A percentile compares a stretch with the other conserved stretches of the same genome.
phyloP scores from a whole-genome alignment of 2,797 vertebrate genomes.

The Xenentodon cancila region DNA sequence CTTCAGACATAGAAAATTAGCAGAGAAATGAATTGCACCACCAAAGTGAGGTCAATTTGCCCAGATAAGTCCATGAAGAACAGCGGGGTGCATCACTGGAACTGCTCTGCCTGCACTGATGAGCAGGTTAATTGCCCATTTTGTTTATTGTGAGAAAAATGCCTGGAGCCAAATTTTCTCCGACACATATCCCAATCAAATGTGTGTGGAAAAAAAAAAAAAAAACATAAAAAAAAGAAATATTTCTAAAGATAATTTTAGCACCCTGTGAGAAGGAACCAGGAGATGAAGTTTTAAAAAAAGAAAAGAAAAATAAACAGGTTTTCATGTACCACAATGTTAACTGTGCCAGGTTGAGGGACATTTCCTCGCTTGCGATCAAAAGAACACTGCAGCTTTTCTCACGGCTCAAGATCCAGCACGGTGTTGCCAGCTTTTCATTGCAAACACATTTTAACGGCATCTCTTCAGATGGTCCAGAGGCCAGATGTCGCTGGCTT shows the following conservation, averaged over 20 bases:
- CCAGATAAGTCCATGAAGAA: constrained; percentile 79
- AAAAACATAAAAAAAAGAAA: constrained; percentile 23
- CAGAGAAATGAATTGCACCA: constrained; percentile 76
- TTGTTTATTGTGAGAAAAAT: constrained; percentile 78
- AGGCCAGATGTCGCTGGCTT: constrained; percentile 77
- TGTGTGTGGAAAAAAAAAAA: constrained; percentile 20
- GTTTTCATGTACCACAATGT: constrained; percentile 21
- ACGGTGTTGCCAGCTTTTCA: constrained; percentile 48
- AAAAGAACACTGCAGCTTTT: constrained; percentile 43
- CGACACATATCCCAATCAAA: constrained; percentile 60
- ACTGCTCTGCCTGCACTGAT: constrained; percentile 63
- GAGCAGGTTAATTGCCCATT: constrained; percentile 81
- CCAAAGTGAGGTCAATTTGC: constrained; percentile 79
- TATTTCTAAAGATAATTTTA: constrained; percentile 40
- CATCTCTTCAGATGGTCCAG: constrained; percentile 75
- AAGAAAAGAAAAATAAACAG: constrained; percentile 24
- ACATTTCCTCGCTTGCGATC: constrained; percentile 53
- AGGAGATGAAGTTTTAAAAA: constrained; percentile 5
- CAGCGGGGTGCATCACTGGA: constrained; percentile 66
- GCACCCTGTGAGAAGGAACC: not conserved
- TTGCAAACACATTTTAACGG: constrained; percentile 70
- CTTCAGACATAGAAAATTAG: constrained; percentile 78
- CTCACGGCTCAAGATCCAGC: constrained; percentile 61
- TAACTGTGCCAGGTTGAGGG: constrained; percentile 29
- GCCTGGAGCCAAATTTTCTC: constrained; percentile 71